Base-by-base conservation (phyloP, 2,113 vertebrate species). In the Echinops telfairi region DNA sequence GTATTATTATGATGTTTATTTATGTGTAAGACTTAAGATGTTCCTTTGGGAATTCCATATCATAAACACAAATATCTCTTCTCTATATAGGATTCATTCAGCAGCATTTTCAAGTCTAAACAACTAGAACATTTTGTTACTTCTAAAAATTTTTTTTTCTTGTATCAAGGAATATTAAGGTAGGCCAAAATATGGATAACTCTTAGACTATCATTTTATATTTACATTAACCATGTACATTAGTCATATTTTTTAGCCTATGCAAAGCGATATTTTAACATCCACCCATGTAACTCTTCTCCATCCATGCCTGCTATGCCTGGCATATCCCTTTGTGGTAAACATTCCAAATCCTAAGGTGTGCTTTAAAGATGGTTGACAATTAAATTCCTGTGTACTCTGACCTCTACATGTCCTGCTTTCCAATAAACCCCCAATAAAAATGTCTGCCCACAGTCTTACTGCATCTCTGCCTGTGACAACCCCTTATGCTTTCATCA, bases 131-230 rank as follows among this genome's bases (percentile, higher is more conserved):
- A 91, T 82, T 79, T 64, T 22, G 25, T 60, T 58, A 76, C 5
- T 71, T 90, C 47, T 71, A 73, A 91, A 86, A 25, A 19, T 9
- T 33, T 71, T 53, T 7, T 86, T 88, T 90, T 66, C 23, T n/a
- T 47, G 57, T 19, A 73, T 57, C 4, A 81, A 68, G 83, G 80
- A 83, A 23, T 38, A 22, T 20, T 66, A 83, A 83, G 62, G 11
- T 62, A 84, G 22, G 53, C 33, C 38, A 68, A 91, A 88, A 62
- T 78, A 40, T 88, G 31, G 29, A 3, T 92, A 62, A 80, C 27
- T 92, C 83, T 83, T 40, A 82, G 36, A 29, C 31, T 12, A 36
- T 85, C 71, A 81, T 75, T 96, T 90, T 40, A 82, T 20, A 88
- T 9, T 36, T 22, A 6, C 40, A 71, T 40, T 82, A 73, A 85